Conservation (phyloP, 1,140 invertebrate genomes). For the Drosophila rhopaloa region DNA sequence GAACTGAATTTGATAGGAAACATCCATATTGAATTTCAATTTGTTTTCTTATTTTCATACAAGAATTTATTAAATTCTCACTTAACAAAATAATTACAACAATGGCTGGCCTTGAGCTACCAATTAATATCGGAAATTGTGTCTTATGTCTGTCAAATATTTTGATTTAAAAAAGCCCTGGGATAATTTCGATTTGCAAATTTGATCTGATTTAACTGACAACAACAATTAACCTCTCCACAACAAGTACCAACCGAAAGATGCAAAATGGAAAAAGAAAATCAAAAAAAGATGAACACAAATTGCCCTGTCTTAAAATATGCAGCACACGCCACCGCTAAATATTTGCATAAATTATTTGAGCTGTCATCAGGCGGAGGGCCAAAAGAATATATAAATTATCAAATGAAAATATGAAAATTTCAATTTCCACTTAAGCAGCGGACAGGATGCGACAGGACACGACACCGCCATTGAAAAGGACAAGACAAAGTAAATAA, state of each 20-base stretch:
- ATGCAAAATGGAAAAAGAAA: not conserved
- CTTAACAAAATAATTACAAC: no score
- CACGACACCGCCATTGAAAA: conserved; percentile 32
- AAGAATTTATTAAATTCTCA: no score
- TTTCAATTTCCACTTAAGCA: conserved; percentile 79
- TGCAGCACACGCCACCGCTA: conserved; percentile 55
- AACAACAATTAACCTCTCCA: not conserved
- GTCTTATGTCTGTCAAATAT: no score
- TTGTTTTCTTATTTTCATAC: not conserved
- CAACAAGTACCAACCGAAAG: conserved; percentile 1
- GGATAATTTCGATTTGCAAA: no score
- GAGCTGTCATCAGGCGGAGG: conserved; percentile 40
- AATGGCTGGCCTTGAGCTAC: no score
- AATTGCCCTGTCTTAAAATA: conserved; percentile 64
- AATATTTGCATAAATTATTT: conserved; percentile 82
- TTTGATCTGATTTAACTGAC: not conserved
- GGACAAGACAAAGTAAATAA: conserved; percentile 74
- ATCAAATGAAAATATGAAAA: conserved; percentile 80
- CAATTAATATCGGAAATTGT: no score
- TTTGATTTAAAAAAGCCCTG: no score
- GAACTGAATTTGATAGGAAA: no score
- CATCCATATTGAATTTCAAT: no score
- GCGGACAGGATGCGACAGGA: conserved; percentile 35
- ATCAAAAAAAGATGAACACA: conserved; percentile 10
- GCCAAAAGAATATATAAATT: conserved; percentile 49